A percentile compares a stretch with the other conserved stretches of the same genome.
Evolutionary conservation across 1,140 invertebrate species (phyloP).

Genomic region (Meteorus sp.): DNA sequence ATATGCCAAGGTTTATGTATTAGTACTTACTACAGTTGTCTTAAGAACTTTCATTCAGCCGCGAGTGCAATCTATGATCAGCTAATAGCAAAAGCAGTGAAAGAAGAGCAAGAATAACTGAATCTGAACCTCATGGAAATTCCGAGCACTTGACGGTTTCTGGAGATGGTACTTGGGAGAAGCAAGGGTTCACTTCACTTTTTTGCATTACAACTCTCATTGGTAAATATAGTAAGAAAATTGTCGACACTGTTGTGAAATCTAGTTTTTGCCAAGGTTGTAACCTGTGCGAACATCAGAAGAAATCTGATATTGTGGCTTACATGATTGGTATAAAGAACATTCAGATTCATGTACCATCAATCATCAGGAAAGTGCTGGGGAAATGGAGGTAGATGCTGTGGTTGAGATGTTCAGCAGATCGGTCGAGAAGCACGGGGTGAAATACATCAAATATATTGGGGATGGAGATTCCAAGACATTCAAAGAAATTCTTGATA

Average conservation of each 20-base stretch:
- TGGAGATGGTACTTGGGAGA: constrained; percentile 23
- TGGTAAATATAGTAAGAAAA: constrained; percentile 17
- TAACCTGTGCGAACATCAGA: constrained; percentile 28
- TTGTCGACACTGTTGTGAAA: no score
- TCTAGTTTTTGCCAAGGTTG: no score
- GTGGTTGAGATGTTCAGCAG: constrained; percentile 28
- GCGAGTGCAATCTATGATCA: constrained; percentile 20
- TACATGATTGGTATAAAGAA: constrained; percentile 13
- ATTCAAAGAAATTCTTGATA: constrained; percentile 22
- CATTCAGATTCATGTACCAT: constrained; percentile 10
- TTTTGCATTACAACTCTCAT: constrained; percentile 16
- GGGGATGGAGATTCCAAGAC: constrained; percentile 33
- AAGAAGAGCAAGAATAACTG: constrained; percentile 20
- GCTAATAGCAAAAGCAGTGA: constrained; percentile 18
- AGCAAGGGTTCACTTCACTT: constrained; percentile 3
- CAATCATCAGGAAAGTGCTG: constrained; percentile 27
- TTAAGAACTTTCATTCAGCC: constrained; percentile 15
- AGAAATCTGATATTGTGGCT: constrained; percentile 14
- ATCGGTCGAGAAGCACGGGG: constrained; percentile 13
- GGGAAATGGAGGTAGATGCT: constrained; percentile 31
- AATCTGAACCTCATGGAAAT: constrained; percentile 3
- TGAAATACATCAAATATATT: constrained; percentile 29
- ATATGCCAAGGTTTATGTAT: constrained; percentile 22
- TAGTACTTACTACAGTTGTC: constrained; percentile 19
- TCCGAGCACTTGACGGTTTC: constrained; percentile 21